Percentiles rank a stretch among this genome's conserved stretches.
These are phyloP conservation scores for Meleagris gallopavo DNA, from an alignment of 2,113 vertebrate species.

Conservation along the genomic window DNA sequence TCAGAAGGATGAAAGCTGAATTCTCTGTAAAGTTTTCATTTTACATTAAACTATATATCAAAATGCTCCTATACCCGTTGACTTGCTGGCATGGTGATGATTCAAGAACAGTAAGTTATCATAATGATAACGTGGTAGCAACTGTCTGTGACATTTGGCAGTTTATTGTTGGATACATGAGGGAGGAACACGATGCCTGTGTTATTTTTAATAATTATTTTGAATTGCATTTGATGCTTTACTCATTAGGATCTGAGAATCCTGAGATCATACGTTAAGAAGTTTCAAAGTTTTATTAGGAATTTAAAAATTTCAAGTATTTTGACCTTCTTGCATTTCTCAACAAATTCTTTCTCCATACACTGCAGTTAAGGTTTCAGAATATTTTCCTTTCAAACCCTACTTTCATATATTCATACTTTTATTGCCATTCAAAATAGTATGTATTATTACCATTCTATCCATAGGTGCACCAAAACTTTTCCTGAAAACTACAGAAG, in stretches of 20 bases:
- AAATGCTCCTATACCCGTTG: neutral
- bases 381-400: neutral
- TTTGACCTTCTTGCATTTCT: neutral
- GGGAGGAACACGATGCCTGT: neutral
- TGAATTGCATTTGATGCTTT: neutral
- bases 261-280: neutral
- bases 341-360: neutral
- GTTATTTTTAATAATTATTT: neutral
- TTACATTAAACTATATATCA: constrained; percentile 11
- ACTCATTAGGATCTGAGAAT: neutral
- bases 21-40: neutral
- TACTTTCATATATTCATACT: neutral
- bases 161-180: neutral
- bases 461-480: neutral
- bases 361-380: neutral
- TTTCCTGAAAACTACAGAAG: neutral
- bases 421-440: neutral
- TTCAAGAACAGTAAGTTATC: constrained; percentile 17
- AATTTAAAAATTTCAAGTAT: neutral
- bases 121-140: neutral
- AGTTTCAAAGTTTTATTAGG: neutral
- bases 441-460: neutral
- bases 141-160: neutral
- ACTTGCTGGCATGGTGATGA: neutral
- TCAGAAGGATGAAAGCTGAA: neutral